Base-by-base conservation (phyloP, 2,888 invertebrate genomes). In the Phengaris alcon region DNA sequence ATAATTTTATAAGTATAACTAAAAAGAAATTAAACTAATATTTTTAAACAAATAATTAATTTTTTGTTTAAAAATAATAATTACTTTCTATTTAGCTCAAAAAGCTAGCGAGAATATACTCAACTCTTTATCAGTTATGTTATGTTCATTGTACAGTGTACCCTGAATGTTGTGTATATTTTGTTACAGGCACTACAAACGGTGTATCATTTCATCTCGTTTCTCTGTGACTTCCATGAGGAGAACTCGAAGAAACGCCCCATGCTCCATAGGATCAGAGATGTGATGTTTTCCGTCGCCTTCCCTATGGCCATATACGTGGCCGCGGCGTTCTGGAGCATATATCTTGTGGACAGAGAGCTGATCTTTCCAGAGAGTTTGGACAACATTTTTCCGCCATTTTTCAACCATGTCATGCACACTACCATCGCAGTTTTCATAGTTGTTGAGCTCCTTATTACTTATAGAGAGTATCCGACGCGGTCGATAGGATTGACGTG, bases 351-450 rank as follows among this genome's bases (percentile, higher is more conserved):
- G 55, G 97, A 99, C 87, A 95, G 98, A 78, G 97, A 97, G 82
- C 90, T 98, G n/a, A 97, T 99, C 48, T 96, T 97, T 83, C 98
- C 98, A 0, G 95, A 95, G 81, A 94, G 94, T 4, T 86, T 98
- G 7, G 78, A 97, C 83, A 90, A 94, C 13, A 95, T 95, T 77
- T 97, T 98, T 82, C 98, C 98, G 3, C 88, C 88, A 46, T 98
- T 98, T 98, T 88, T 98, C 46, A 99, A 99, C 86, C 98, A 98
- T 84, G 91, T 96, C 0, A 95, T 97, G 95, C 98, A 98, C 87
- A 97, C 98, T 0, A 95, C 96, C 79, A 96, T 98, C 75, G 93
- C 97, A 81, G 91, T 97, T 0, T 96, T 97, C 80, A 95, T 97
- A 13, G 78, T 97, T 0, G 82, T 97, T 69, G 98, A 98, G 88